These are phyloP conservation scores for Ochotona princeps DNA, from an alignment of 2,113 vertebrate species.

Conservation along the genomic window DNA sequence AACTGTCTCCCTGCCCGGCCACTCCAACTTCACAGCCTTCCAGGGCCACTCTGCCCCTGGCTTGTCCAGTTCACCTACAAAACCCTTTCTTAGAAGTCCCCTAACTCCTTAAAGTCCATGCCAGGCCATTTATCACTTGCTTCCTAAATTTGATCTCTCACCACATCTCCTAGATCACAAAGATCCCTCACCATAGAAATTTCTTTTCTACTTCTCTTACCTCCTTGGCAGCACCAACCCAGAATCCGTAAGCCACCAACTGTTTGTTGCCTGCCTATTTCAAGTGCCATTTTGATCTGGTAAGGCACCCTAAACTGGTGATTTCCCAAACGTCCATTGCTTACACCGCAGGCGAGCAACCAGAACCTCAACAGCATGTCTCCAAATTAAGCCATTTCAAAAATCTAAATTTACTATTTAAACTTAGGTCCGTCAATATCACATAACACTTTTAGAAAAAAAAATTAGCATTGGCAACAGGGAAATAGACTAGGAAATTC, in stretches of 20 bases:
- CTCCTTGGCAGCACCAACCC: background rate
- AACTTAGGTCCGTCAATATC: too few relatives aligned
- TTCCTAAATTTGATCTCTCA: background rate
- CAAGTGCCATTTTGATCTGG: background rate
- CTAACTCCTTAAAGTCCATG: background rate
- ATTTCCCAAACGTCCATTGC: constrained; percentile 17
- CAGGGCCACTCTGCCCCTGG: background rate
- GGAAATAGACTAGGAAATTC: background rate
- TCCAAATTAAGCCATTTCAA: background rate
- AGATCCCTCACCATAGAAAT: background rate
- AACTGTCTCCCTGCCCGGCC: background rate
- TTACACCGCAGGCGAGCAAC: background rate
- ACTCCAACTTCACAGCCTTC: background rate
- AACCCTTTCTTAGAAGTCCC: background rate
- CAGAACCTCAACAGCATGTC: background rate
- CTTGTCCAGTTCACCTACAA: background rate
- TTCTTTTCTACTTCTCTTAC: background rate
- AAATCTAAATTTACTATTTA: background rate
- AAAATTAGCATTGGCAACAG: background rate
- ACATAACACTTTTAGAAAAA: too few relatives aligned
- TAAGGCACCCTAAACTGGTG: background rate
- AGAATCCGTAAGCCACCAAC: background rate
- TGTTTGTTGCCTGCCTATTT: background rate
- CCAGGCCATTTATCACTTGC: background rate
- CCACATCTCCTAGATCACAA: background rate